phyloP scores from a whole-genome alignment of 1,140 invertebrate species.

The Eufriesea mexicana region DNA sequence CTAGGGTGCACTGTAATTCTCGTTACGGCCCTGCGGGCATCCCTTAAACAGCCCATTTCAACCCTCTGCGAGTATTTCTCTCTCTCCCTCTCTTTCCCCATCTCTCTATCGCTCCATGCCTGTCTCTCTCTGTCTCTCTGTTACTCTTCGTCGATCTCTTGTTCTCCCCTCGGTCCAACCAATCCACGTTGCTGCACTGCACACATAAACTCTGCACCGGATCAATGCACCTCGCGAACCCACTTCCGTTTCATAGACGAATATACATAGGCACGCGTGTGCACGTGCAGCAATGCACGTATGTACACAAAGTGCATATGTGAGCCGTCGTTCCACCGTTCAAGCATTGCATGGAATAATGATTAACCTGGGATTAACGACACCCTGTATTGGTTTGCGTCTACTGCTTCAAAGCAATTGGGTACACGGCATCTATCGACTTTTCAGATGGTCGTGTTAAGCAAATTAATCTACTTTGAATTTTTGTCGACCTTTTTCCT shows the following conservation, averaged over 20 bases:
- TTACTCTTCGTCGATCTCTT: constrained; percentile 18
- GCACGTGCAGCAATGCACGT: background rate
- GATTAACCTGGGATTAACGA: constrained; percentile 45
- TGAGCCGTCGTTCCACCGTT: background rate
- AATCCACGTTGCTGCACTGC: constrained; percentile 25
- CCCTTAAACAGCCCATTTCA: constrained; percentile 25
- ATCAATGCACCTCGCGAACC: constrained; percentile 61
- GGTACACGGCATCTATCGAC: background rate
- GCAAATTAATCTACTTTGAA: too few species aligned
- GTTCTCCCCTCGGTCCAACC: constrained; percentile 7
- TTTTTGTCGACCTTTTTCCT: too few species aligned
- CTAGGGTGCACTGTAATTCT: background rate
- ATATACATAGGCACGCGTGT: background rate
- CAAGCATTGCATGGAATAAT: constrained; percentile 48
- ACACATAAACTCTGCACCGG: constrained; percentile 47
- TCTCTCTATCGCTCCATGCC: background rate
- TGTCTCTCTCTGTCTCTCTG: background rate
- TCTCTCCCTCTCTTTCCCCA: background rate
- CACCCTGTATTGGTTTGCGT: constrained; percentile 2
- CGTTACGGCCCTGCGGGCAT: background rate
- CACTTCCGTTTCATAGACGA: constrained; percentile 41
- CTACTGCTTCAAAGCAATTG: constrained; percentile 4
- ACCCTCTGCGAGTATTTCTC: constrained; percentile 19
- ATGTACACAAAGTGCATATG: background rate
- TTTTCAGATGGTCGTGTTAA: background rate